Base-by-base conservation (phyloP, 2,888 invertebrate species). In the Xestia c-nigrum region DNA sequence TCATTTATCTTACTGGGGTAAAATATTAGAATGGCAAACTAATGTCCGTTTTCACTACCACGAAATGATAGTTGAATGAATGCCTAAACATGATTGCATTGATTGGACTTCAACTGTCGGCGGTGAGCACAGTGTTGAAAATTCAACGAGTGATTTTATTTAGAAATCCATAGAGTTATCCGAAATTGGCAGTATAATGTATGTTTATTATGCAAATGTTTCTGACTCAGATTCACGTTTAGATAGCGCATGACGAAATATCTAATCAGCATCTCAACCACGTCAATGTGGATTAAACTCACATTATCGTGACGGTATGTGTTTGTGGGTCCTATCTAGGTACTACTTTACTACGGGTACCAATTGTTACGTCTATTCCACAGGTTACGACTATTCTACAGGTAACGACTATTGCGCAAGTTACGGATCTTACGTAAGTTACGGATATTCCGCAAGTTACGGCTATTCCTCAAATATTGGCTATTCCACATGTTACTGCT, bases 1-100 rank as follows among this genome's bases (percentile, higher is more conserved):
- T n/a, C n/a, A n/a, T n/a, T 50, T 84, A 80, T 80, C 82, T 70
- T 24, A 24, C 19, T 65, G 50, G n/a, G 31, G 21, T 43, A 55
- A 57, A 24, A 46, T 57, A 19, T 19, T 14, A 12, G 38, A 57
- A 50, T 73, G 1, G 21, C 24, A n/a, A 6, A 46, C 46, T 5
- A 38, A 38, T 40, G 43, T 12, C 46, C 63, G 40, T 63, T 63
- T 63, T 14, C 12, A 12, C 38, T 31, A 19, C 59, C 38, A 19
- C 19, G 19, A 38, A 19, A 14, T 40, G 12, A 31, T 24, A 59
- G 1, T 3, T 59, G 16, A 59, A 59, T 59, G 14, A 5, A 38
- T 38, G 59, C 59, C 40, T 43, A 14, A 43, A n/a, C n/a, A 40
- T 43, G 6, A 61, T 38, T 21, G 63, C 6, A 63, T 43, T 61